Evolutionary conservation across 2,888 invertebrate species (phyloP).

Genomic region (Beris chalybata): DNA sequence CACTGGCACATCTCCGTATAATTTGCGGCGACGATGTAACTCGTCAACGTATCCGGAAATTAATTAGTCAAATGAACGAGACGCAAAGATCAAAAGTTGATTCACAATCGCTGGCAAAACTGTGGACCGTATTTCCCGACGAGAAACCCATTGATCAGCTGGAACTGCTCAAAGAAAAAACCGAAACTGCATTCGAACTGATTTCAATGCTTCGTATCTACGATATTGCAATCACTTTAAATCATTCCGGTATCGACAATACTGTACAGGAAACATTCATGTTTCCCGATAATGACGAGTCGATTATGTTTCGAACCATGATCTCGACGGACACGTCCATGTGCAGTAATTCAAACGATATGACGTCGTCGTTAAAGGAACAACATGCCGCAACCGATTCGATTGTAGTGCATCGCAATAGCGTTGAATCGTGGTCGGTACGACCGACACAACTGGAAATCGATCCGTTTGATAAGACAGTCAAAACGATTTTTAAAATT

Average conservation of each 20-base stretch:
- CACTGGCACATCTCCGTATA: constrained; percentile 57
- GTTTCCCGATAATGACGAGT: constrained; percentile 52
- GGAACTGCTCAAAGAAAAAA: constrained; percentile 46
- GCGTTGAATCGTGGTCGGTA: constrained; percentile 47
- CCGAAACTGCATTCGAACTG: constrained; percentile 48
- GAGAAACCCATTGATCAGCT: constrained; percentile 48
- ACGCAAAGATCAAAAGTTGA: constrained; percentile 47
- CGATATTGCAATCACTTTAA: constrained; percentile 52
- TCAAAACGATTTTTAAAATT: constrained; percentile 40
- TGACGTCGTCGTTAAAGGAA: neutral
- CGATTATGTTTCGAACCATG: constrained; percentile 52
- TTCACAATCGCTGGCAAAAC: constrained; percentile 45
- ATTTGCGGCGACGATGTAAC: constrained; percentile 60
- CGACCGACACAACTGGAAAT: constrained; percentile 45
- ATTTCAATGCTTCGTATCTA: constrained; percentile 48
- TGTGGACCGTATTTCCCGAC: constrained; percentile 48
- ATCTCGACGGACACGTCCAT: constrained; percentile 22
- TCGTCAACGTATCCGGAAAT: constrained; percentile 52
- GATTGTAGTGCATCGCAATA: constrained; percentile 38
- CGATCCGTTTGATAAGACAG: constrained; percentile 38
- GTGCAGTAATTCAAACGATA: constrained; percentile 45
- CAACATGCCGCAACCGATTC: constrained; percentile 34
- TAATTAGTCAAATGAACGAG: constrained; percentile 46
- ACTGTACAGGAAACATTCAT: constrained; percentile 45
- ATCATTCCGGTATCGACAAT: constrained; percentile 50